A percentile compares a stretch with the other conserved stretches of the same genome.
Conservation (phyloP, 2,888 invertebrate genomes). For the Prosopocoilus inquinatus region DNA sequence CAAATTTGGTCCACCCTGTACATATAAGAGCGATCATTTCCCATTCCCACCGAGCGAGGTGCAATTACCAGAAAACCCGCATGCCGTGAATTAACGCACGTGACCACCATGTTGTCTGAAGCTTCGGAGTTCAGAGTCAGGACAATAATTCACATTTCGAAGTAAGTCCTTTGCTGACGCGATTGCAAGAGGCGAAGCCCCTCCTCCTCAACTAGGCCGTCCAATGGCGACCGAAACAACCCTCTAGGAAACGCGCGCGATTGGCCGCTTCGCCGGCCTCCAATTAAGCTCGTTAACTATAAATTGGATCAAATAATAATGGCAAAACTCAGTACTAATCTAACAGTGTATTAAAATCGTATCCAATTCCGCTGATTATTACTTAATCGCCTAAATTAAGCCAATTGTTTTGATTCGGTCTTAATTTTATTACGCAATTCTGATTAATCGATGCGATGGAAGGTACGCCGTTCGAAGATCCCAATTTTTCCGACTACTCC, state of each 20-base stretch:
- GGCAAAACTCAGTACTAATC: conserved; percentile 38
- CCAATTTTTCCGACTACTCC: conserved; percentile 74
- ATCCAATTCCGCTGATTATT: conserved; percentile 36
- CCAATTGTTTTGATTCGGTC: conserved; percentile 46
- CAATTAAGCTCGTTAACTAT: conserved; percentile 53
- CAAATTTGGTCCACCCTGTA: background rate
- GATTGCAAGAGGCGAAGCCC: conserved; percentile 5
- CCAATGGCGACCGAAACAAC: conserved; percentile 38
- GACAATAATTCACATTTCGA: background rate
- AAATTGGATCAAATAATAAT: conserved; percentile 53
- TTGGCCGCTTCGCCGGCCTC: conserved; percentile 35
- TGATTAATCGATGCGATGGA: conserved; percentile 57
- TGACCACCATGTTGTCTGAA: conserved; percentile 25
- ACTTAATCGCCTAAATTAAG: conserved; percentile 39
- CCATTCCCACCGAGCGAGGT: conserved; percentile 31
- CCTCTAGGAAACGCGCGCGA: conserved; percentile 22
- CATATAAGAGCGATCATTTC: conserved; percentile 26
- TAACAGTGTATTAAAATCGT: conserved; percentile 42
- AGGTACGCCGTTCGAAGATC: conserved; percentile 67
- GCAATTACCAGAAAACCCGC: conserved; percentile 39
- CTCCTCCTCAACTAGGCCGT: conserved; percentile 7
- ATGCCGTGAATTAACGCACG: conserved; percentile 27
- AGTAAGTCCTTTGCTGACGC: background rate
- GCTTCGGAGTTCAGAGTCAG: background rate
- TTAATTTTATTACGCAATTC: conserved; percentile 33